Evolutionary conservation across 2,888 invertebrate species (phyloP).

Genomic region (Meandrusa payeni): DNA sequence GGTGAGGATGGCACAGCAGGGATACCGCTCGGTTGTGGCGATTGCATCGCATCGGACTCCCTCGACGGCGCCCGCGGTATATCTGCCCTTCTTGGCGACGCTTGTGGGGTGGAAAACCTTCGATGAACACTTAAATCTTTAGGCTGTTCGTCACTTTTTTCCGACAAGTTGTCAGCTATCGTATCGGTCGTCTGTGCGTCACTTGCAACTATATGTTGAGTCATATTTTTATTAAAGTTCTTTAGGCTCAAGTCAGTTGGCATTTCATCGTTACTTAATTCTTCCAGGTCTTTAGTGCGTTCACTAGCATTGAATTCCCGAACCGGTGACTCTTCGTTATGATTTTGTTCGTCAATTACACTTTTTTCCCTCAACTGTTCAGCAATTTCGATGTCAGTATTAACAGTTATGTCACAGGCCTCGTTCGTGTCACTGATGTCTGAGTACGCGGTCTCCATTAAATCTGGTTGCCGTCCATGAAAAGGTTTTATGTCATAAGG

Average conservation of each 20-base stretch:
- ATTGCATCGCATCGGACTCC: conserved; percentile 86
- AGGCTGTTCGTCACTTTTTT: conserved; percentile 79
- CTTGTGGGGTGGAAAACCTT: conserved; percentile 63
- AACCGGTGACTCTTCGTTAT: conserved; percentile 25
- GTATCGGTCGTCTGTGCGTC: conserved; percentile 46
- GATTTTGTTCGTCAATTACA: conserved; percentile 30
- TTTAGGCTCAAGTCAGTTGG: conserved; percentile 81
- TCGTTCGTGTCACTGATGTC: conserved; percentile 47
- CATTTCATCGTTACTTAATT: conserved; percentile 55
- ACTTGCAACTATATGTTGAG: conserved; percentile 36
- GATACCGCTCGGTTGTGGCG: conserved; percentile 86
- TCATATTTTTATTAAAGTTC: conserved; percentile 50
- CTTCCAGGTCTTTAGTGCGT: conserved; percentile 26
- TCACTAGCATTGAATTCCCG: conserved; percentile 24
- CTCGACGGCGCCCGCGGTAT: conserved; percentile 83
- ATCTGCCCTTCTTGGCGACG: conserved; percentile 69
- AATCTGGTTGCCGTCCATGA: conserved; percentile 38
- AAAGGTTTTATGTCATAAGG: conserved; percentile 41
- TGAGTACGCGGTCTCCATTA: conserved; percentile 36
- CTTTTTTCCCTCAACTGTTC: conserved; percentile 15
- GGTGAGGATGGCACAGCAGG: conserved; percentile 86
- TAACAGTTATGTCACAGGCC: conserved; percentile 36
- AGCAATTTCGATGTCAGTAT: conserved; percentile 16
- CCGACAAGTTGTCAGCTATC: conserved; percentile 55
- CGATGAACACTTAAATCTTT: conserved; percentile 82